phyloP scores from a whole-genome alignment of 2,888 invertebrate genomes.

The Eremobia ochroleuca region DNA sequence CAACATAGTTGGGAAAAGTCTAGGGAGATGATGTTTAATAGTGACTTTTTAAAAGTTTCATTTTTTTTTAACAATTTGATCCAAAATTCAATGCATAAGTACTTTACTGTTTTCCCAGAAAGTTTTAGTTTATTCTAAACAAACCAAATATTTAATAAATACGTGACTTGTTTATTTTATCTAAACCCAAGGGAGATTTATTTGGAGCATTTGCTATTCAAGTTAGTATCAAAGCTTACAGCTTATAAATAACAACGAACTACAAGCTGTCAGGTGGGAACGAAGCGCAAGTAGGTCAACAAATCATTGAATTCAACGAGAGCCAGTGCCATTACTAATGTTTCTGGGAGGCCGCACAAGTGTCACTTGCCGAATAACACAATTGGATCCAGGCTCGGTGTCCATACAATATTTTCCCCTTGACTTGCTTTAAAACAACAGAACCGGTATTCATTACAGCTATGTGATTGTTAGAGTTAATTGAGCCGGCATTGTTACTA shows the following conservation, averaged over 20 bases:
- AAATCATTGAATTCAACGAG: constrained; percentile 80
- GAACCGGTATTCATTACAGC: constrained; percentile 41
- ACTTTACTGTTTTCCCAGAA: neutral
- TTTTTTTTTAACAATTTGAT: constrained; percentile 18
- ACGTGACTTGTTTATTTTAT: constrained; percentile 2
- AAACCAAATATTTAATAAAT: constrained; percentile 6
- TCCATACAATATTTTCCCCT: constrained; percentile 71
- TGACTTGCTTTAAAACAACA: constrained; percentile 65
- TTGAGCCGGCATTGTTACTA: constrained; percentile 48
- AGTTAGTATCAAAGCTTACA: constrained; percentile 39
- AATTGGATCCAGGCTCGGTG: constrained; percentile 81
- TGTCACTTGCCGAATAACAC: constrained; percentile 82
- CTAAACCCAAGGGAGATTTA: constrained; percentile 9
- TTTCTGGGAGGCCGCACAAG: constrained; percentile 85
- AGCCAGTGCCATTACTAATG: constrained; percentile 83
- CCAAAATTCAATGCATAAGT: constrained; percentile 1
- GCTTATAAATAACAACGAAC: constrained; percentile 45
- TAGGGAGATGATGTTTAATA: no score
- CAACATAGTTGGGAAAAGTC: no score
- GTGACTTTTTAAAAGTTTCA: constrained; percentile 21
- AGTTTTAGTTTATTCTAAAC: constrained; percentile 14
- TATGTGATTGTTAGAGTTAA: constrained; percentile 56
- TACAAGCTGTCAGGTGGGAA: constrained; percentile 52
- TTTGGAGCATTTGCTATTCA: constrained; percentile 38
- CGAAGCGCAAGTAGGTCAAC: constrained; percentile 74